Base-by-base conservation (phyloP, 2,888 invertebrate genomes). In the Ethmia dodecea region DNA sequence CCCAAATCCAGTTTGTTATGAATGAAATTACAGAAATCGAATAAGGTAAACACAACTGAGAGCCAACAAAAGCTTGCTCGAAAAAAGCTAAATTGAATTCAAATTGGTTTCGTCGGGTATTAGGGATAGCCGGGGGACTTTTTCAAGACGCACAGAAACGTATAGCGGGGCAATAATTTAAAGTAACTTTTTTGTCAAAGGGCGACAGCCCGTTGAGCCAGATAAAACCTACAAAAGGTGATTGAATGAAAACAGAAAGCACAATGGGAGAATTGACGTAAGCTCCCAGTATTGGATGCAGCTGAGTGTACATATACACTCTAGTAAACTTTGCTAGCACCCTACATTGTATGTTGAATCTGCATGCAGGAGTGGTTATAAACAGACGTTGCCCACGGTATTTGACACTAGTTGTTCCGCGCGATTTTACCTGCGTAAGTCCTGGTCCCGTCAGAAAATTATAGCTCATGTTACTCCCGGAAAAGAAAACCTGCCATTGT, bases 1-100 rank as follows among this genome's bases (percentile, higher is more conserved):
- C 84, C 81, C 71, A 84, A 86, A 86, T 84, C 84, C 83, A 79
- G 86, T 84, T 86, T 84, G 83, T 83, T 83, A 83, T 86, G 84
- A 86, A 86, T 86, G 84, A 86, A 86, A 84, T 86, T 86, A 86
- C 81, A 83, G 83, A 84, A 86, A 86, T 86, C 86, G 84, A 86
- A 84, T 86, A 86, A 86, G 76, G 83, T 84, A 84, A 84, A 86
- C 84, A 86, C 80, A 83, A 83, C 83, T 75, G 78, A 75, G 79
- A 77, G 77, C 74, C 80, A 83, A 86, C 86, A 86, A 84, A 86
- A 83, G 84, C 79, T 79, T 75, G 79, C 63, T 69, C 72, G 72
- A 81, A 84, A 86, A 84, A 83, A 81, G 70, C 84, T 78, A 84
- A 86, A 84, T 86, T 84, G 84, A 86, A 86, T 86, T 86, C 83